Evolutionary conservation across 2,113 vertebrate genomes (phyloP).

Genomic region (Notechis scutatus): DNA sequence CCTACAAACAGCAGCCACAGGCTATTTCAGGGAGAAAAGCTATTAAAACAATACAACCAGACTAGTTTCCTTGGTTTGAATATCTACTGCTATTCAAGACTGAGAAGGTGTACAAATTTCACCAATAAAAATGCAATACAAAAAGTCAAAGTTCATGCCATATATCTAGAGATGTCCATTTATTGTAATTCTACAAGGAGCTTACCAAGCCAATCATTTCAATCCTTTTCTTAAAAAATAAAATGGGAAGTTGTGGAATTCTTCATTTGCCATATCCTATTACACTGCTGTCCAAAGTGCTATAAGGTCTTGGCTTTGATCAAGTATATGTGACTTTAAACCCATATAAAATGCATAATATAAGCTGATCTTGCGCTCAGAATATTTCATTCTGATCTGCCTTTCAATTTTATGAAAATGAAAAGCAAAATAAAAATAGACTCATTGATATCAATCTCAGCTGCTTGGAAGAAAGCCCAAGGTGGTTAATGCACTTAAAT

Average conservation of each 20-base stretch:
- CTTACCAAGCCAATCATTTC: background rate
- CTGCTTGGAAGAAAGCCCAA: background rate
- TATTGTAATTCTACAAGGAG: background rate
- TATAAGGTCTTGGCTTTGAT: background rate
- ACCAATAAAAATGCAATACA: background rate
- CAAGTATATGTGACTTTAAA: background rate
- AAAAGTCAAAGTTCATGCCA: background rate
- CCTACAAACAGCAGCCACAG: conserved; percentile 29
- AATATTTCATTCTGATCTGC: no score
- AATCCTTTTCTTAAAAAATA: background rate
- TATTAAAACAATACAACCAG: conserved; percentile 25
- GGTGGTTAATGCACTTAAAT: background rate
- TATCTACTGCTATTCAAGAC: conserved; percentile 3
- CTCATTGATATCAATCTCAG: background rate
- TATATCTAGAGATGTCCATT: background rate
- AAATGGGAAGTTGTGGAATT: background rate
- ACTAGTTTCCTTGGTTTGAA: conserved; percentile 28
- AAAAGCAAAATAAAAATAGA: background rate
- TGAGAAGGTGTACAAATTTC: background rate
- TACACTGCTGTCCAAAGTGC: background rate
- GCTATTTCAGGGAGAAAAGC: background rate
- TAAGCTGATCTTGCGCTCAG: background rate
- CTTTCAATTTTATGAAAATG: background rate
- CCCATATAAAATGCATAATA: background rate
- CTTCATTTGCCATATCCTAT: background rate